Base-by-base conservation (phyloP, 2,888 invertebrate genomes). In the Ametastegia equiseti region DNA sequence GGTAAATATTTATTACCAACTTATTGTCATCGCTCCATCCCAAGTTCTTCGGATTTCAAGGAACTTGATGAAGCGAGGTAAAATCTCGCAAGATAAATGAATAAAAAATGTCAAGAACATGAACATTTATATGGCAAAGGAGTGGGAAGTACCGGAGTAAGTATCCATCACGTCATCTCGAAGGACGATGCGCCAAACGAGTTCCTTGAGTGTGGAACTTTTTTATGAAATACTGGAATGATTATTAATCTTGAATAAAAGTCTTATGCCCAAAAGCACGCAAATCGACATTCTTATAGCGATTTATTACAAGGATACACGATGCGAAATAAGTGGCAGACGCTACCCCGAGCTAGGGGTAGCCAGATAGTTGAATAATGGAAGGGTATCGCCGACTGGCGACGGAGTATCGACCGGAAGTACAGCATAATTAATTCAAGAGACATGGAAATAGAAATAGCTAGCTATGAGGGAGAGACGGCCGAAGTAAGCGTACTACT, bases 371-470 rank as follows among this genome's bases (percentile, higher is more conserved):
- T 60, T 78, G 60, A 78, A 78, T 85, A 87, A 87, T 87, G 85
- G 86, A 87, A 85, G 84, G 80, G 50, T 82, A 86, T 84, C 82
- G 83, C 67, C 82, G 81, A 83, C 83, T 82, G 84, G 83, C 79
- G 81, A 81, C 81, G 82, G 81, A 80, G 81, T 81, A 84, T 84
- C 84, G 85, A 82, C 82, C 84, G 82, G 82, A 83, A 88, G 89
- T 87, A 86, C 84, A 85, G 84, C 86, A 89, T 89, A 88, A 90
- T 89, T 89, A 88, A 90, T 89, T 90, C 89, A 89, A 82, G 82
- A 87, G 84, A 86, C 85, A 85, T 86, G 89, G 86, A 88, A 87
- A 89, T 89, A 89, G 89, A 89, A 89, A 88, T 88, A 88, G 86
- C 85, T 83, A 42, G 60, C 69, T 60, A 50, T 23, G 60, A 30